Evolutionary conservation across 1,140 invertebrate genomes (phyloP), one percentile per base, ranked within the genome.

Genomic region (Atta texana): DNA sequence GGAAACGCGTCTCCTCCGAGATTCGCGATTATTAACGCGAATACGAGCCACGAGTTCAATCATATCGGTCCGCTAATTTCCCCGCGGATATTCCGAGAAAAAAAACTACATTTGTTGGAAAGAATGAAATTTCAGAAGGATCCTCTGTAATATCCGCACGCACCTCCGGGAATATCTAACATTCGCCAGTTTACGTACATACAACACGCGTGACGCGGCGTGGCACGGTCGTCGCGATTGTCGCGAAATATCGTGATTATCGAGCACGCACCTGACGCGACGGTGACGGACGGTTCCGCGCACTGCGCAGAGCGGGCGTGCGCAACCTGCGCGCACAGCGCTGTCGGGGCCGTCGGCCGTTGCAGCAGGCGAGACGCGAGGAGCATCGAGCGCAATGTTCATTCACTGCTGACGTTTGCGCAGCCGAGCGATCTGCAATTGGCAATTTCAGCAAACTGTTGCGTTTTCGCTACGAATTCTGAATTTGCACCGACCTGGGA

Each of bases 241-340:
- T 81, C 53, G 28, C 34, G 34, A 39, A 31, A 44, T 10, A 57
- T n/a, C n/a, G 18, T n/a, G 39, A 44, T 44, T 44, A 44, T 55
- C 53, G 53, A 44, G 53, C 18, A 64, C 74, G 16, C 34, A 39
- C 81, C 71, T 63, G 61, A 21, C n/a, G 24, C n/a, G 28, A 28
- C 64, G 39, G 39, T 44, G 8, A 5, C 14, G 14, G 16, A 64
- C 16, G 14, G 24, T 24, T 8, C 31, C 31, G 39, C 39, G 39
- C 39, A 44, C 39, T 5, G 61, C 82, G 28, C n/a, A 39, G 7
- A 21, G 34, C 10, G 34, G 49, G 66, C 44, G 39, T 51, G 28
- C 8, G 8, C 7, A 51, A 49, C 14, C 55, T 87, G 4, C 16
- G 3, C 0, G 6, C 78, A 90, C 89, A 85, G 39, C 77, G 88